Evolutionary conservation across 1,140 invertebrate genomes (phyloP), one percentile per base, ranked within the genome.

Genomic region (Pseudomyrmex cubaensis): DNA sequence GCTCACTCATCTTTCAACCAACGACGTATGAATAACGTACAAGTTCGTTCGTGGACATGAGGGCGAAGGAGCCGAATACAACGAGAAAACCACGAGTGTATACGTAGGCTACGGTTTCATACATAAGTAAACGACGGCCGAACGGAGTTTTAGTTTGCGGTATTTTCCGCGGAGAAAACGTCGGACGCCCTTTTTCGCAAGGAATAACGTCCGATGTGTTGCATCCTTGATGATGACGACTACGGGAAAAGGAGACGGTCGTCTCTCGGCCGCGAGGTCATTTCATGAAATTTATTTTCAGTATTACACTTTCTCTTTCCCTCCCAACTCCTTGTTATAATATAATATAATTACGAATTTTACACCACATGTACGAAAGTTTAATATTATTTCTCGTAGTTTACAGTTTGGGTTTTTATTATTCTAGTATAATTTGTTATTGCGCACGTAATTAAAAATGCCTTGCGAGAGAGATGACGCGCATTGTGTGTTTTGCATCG

Each of bases 21-120:
- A 62, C 75, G 89, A 86, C 83, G 89, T 90, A 91, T 91, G 90
- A 91, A 91, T 91, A 91, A 91, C 89, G 89, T 87, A 91, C 70
- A 86, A 91, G 87, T 90, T 90, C 83, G 89, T 84, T 74, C 62
- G 84, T 86, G 78, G 67, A 86, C 80, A 63, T 61, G 70, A 62
- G n/a, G 15, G 25, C 25, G 44, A 56, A 56, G 44, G 52, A 64
- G 67, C 46, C 70, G 52, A 57, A 76, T 56, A 22, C 54, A 70
- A 61, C 56, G 67, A 52, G 13, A 59, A 48, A 54, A 63, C 67
- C 46, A 44, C 57, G 52, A 20, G 12, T 10, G 50, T 46, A 84
- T 48, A 64, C 70, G 56, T 69, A 66, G 69, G 22, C 64, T 73
- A 82, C 82, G 87, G 64, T 90, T 87, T 89, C 88, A 89, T 90